phyloP scores from a whole-genome alignment of 92 coral and sea anemone species.

The Epizoanthus rinbou region DNA sequence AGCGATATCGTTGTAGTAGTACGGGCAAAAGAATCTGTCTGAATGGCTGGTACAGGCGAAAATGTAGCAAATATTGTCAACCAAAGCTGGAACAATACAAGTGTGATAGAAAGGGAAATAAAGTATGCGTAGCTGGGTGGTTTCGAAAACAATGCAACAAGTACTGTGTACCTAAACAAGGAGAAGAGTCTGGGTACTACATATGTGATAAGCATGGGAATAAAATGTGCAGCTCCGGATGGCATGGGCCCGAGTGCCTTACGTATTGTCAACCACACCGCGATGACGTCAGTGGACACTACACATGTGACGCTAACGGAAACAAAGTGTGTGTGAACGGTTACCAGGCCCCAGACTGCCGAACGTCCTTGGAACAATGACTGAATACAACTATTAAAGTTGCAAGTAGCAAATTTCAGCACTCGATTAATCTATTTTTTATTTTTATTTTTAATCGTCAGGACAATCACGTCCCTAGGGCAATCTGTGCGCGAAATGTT shows the following conservation, averaged over 20 bases:
- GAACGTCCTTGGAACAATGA: neutral
- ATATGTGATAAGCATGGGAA: conserved; percentile 53
- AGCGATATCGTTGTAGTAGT: conserved; percentile 4
- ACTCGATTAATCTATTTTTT: no score
- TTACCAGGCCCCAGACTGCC: conserved; percentile 16
- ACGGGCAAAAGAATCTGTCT: conserved; percentile 7
- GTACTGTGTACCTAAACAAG: conserved; percentile 48
- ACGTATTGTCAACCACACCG: conserved; percentile 42
- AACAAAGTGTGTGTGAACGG: conserved; percentile 27
- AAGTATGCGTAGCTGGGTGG: conserved; percentile 49
- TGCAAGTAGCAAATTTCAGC: no score
- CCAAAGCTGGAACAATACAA: conserved; percentile 47
- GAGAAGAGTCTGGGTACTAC: conserved; percentile 47
- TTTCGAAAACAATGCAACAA: conserved; percentile 44
- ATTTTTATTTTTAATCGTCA: no score
- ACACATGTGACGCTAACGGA: conserved; percentile 55
- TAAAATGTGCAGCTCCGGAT: conserved; percentile 55
- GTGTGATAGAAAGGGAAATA: conserved; percentile 49
- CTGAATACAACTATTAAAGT: neutral
- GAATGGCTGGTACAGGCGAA: conserved; percentile 36
- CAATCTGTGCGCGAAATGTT: no score
- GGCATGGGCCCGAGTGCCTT: conserved; percentile 58
- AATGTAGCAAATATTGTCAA: conserved; percentile 54
- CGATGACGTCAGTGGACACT: conserved; percentile 57
- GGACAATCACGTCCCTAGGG: no score